Evolutionary conservation across 2,113 vertebrate genomes (phyloP).

Genomic region (Microcebus tavaratra): DNA sequence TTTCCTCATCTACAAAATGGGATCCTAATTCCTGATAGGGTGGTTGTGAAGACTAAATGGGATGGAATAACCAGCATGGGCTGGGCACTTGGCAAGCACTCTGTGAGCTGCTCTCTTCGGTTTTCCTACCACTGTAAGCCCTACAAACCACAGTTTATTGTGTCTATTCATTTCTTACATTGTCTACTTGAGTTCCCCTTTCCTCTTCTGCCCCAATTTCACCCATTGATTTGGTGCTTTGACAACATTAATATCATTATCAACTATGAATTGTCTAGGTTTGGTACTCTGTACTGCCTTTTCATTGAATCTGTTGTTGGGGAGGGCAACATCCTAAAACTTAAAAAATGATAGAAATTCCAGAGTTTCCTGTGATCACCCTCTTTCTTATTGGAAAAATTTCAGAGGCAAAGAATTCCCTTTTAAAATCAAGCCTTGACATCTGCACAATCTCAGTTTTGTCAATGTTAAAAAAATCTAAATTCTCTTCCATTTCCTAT

Average conservation of each 20-base stretch:
- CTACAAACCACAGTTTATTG: background rate
- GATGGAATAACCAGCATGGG: background rate
- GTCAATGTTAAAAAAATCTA: background rate
- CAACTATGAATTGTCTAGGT: background rate
- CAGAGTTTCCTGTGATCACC: background rate
- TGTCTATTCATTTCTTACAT: background rate
- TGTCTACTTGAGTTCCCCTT: background rate
- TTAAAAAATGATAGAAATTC: background rate
- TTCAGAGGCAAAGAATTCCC: background rate
- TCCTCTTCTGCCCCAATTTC: background rate
- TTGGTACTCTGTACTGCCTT: background rate
- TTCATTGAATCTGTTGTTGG: background rate
- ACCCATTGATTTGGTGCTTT: background rate
- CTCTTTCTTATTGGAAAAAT: background rate
- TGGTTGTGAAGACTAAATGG: background rate
- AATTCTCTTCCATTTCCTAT: background rate
- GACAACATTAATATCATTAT: background rate
- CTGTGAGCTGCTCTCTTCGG: background rate
- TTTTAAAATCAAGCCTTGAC: slow-evolving; percentile 21
- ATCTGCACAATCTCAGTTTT: background rate
- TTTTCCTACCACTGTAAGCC: background rate
- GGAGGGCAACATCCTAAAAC: background rate
- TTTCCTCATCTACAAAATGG: background rate
- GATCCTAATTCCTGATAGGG: background rate
- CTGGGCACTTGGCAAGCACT: background rate